Evolutionary conservation across 2,113 vertebrate genomes (phyloP), one percentile per base, ranked within the genome.

Genomic region (Scophthalmus maximus): DNA sequence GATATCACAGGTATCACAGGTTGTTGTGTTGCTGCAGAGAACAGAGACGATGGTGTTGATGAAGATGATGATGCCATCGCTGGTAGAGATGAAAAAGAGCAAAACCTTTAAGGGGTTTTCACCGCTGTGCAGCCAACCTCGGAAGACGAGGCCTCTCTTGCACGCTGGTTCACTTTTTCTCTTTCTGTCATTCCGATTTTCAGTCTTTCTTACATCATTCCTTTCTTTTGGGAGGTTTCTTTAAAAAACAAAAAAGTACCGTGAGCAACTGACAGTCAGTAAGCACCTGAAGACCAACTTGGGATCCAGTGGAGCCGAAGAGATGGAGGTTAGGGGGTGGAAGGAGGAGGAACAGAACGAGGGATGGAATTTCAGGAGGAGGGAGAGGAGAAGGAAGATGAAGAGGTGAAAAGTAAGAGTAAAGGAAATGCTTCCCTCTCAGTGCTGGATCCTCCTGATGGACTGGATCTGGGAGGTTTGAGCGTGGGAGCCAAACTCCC

Each of bases 381-480:
- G 56, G 84, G 42, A 66, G 55, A 69, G 55, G 60, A 75, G 42
- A 64, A 76, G 66, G 68, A 73, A 50, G 47, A 40, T 18, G 42
- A 46, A 55, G 40, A 76, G 52, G 62, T 30, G 60, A 67, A 62
- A 26, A 80, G 52, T 68, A 81, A 60, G 77, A 61, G 44, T 68
- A 49, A 71, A 62, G 63, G 70, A 68, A 57, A 73, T 0, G 55
- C 53, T 58, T 78, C 36, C 42, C 23, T 85, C 91, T 95, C 93
- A 99, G 91, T 99, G 95, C 93, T 98, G 97, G 91, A 98, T 95
- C 87, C 97, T 95, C 76, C 97, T 95, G 93, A 98, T 93, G 26
- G 97, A 98, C 93, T 98, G 97, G 90, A 99, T 95, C 94, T 98
- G 97, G 83, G 93, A 95, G 78, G 96, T 98, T 92, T 99, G 98